Base-by-base conservation (phyloP, 2,797 vertebrate species). In the Sebastolobus alascanus region DNA sequence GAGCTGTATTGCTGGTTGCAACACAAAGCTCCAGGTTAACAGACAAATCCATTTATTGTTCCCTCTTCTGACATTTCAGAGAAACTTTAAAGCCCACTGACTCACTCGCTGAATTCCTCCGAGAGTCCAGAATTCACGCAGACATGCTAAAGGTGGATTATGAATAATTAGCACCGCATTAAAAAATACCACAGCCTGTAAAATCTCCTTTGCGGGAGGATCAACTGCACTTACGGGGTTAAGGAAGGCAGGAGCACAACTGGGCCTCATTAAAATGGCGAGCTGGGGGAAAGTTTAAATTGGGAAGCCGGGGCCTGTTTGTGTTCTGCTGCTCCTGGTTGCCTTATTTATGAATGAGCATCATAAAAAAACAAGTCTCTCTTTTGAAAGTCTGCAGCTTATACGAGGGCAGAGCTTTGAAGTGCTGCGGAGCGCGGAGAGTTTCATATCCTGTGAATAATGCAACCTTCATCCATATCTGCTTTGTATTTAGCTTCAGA, bases 391-490 rank as follows among this genome's bases (percentile, higher is more conserved):
- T 73, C 72, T 52, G 60, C 60, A 88, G 79, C 65, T 87, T 85
- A 89, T 83, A 61, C 20, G 70, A 79, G 82, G 78, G 65, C 77
- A 60, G 82, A 22, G 81, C 90, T 92, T 92, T 94, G 89, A 94
- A 90, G 92, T 84, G 58, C 69, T 7, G 55, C 13, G 40, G 43
- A 27, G 73, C 33, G n/a, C 65, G 81, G 83, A 83, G 54, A 71
- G 65, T 68, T 87, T 85, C 85, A 75, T 76, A 79, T 87, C 64
- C 71, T 73, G 86, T 91, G 86, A 93, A 93, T 93, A 90, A 89
- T 85, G 79, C 72, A 86, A 69, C 80, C 64, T 89, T 80, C 74
- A 89, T 84, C 75, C 72, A 75, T 87, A 65, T 84, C 81, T 76
- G 55, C 83, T 75, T 83, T 86, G 78, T 86, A 35, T 71, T 75